Percentiles rank a stretch among this genome's conserved stretches.
These are phyloP conservation scores for Salvator merianae DNA, from an alignment of 2,113 vertebrate species.

Conservation along the genomic window DNA sequence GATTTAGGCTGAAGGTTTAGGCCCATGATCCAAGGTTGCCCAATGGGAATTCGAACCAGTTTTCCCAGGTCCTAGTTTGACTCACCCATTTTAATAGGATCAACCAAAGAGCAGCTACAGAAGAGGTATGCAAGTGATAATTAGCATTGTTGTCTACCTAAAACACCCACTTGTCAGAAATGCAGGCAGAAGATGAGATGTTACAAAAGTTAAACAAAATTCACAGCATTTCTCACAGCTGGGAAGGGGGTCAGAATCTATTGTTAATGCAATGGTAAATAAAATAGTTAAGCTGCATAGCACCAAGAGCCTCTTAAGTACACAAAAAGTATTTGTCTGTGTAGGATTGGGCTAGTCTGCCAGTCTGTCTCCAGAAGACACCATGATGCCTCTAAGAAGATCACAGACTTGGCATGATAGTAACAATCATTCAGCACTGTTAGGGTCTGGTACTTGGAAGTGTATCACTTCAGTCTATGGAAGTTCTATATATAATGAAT, in stretches of 20 bases:
- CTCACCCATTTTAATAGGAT: constrained; percentile 9
- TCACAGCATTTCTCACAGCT: background rate
- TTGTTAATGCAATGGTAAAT: constrained; percentile 5
- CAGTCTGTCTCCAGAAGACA: background rate
- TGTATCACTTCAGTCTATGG: too few species aligned
- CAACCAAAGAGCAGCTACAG: background rate
- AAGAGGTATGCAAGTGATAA: background rate
- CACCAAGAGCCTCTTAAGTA: constrained; percentile 2
- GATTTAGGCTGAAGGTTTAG: too few species aligned
- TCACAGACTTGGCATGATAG: background rate
- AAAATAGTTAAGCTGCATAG: background rate
- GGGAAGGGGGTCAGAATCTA: background rate
- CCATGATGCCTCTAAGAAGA: background rate
- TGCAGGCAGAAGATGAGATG: background rate
- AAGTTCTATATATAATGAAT: too few species aligned
- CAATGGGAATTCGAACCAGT: too few species aligned
- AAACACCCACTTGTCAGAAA: constrained; percentile 2
- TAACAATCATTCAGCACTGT: too few species aligned
- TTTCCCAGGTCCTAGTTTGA: too few species aligned
- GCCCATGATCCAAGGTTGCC: too few species aligned
- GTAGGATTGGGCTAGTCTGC: background rate
- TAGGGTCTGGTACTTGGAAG: too few species aligned
- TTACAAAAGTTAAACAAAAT: background rate
- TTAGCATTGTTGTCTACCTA: constrained; percentile 1
- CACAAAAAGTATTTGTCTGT: background rate